phyloP scores from a whole-genome alignment of 2,113 vertebrate species.

The Marcusenius ussheri region DNA sequence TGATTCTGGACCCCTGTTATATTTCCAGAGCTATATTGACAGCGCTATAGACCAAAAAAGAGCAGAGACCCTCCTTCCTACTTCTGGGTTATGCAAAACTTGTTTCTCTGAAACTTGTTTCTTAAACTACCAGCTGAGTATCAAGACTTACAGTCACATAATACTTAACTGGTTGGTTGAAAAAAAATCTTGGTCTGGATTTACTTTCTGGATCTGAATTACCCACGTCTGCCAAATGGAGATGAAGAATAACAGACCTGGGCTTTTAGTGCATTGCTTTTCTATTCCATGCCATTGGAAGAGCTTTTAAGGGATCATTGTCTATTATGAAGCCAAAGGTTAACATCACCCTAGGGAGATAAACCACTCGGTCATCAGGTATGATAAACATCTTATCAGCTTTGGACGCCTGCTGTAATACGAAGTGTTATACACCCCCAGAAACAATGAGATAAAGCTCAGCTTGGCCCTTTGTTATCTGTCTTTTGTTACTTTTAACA shows the following conservation, averaged over 20 bases:
- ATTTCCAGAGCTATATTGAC: not conserved
- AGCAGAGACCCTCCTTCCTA: not conserved
- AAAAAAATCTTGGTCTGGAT: not conserved
- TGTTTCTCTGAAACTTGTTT: not conserved
- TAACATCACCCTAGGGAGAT: constrained; percentile 10
- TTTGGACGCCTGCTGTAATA: not conserved
- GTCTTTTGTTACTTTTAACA: not conserved
- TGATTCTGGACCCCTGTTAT: not conserved
- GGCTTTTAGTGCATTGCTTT: constrained; percentile 1
- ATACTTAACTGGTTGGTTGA: not conserved
- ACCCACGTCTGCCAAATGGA: not conserved
- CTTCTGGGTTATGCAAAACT: not conserved
- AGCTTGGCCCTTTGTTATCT: not conserved
- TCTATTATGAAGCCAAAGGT: not conserved
- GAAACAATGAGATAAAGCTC: constrained; percentile 11
- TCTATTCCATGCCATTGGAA: not conserved
- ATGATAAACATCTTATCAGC: constrained; percentile 20
- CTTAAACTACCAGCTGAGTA: not conserved
- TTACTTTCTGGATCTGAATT: not conserved
- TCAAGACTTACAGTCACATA: not conserved
- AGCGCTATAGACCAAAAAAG: not conserved
- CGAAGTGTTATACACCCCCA: constrained; percentile 1
- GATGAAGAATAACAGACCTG: not conserved
- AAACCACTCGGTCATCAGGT: not conserved
- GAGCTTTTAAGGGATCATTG: not conserved